Evolutionary conservation across 2,797 vertebrate species (phyloP), one percentile per base, ranked within the genome.

Genomic region (Xerus rutilus): DNA sequence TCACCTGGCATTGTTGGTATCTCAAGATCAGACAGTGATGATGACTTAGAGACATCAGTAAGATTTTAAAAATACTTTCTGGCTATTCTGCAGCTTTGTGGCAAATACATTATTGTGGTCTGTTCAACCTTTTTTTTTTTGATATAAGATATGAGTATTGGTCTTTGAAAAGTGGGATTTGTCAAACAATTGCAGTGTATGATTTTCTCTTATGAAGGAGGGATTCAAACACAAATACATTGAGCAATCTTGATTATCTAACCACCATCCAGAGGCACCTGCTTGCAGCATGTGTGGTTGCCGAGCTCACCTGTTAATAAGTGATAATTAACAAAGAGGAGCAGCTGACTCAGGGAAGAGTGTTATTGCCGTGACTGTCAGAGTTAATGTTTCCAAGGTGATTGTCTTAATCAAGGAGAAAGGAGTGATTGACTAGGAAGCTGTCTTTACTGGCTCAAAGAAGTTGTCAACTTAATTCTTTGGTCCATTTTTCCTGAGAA

Each of bases 311-410:
- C 78, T 28, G 20, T 79, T 89, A 87, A 81, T 73, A 76, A 84
- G 57, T 39, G 74, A 45, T 95, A 95, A 96, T 86, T 93, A 82
- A 89, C 84, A 62, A 57, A 93, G 32, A n/a, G 28, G 85, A 95
- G 70, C 72, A 49, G 85, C 93, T 89, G 52, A 57, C 74, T 96
- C 73, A 49, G 59, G 52, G 64, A 96, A 95, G 30, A 35, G 28
- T 85, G 64, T 32, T n/a, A 64, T 69, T 76, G 52, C 62, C 78
- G 5, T 15, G n/a, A 52, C 20, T 67, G 5, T 74, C 89, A 74
- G 83, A 67, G 13, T 91, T 93, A 59, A 65, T 94, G 79, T 94
- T 95, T 93, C 54, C 77, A 96, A 93, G 64, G 54, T 86, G 81
- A 45, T 70, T 70, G 54, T 94, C 64, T 95, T 94, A 45, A 59